Percentiles rank a stretch among this genome's conserved stretches.
Evolutionary conservation across 92 coral and sea anemone genomes (phyloP).

Genomic region (Epizoanthus ramosus): DNA sequence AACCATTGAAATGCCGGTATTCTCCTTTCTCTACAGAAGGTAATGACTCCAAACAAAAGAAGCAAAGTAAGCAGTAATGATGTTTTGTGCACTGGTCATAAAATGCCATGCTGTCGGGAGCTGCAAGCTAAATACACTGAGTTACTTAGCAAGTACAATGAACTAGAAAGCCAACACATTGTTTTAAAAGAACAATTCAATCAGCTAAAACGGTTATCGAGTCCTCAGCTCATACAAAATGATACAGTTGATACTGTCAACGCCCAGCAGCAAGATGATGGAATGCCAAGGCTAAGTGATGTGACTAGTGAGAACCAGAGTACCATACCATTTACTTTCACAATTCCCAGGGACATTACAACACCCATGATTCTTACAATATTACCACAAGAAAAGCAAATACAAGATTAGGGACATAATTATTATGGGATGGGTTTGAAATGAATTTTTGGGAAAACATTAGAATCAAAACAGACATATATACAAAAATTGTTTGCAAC

Average conservation of each 20-base stretch:
- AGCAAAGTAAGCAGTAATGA: not conserved
- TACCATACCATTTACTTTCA: constrained; percentile 14
- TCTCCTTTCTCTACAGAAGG: constrained; percentile 6
- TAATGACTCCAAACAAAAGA: not conserved
- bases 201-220: not conserved
- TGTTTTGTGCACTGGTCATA: not conserved
- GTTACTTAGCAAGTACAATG: not conserved
- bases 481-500: no score
- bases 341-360: constrained; percentile 13
- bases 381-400: not conserved
- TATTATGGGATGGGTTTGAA: no score
- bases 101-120: not conserved
- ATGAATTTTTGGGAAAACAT: no score
- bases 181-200: not conserved
- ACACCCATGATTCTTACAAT: constrained; percentile 17
- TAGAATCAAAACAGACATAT: no score
- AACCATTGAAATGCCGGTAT: no score
- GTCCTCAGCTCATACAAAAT: not conserved
- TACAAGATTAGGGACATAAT: not conserved
- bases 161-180: not conserved
- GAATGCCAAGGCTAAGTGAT: not conserved
- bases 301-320: not conserved
- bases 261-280: not conserved
- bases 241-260: not conserved
- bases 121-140: constrained; percentile 20